phyloP scores from a whole-genome alignment of 2,888 invertebrate genomes.

The Hipparchia semele region DNA sequence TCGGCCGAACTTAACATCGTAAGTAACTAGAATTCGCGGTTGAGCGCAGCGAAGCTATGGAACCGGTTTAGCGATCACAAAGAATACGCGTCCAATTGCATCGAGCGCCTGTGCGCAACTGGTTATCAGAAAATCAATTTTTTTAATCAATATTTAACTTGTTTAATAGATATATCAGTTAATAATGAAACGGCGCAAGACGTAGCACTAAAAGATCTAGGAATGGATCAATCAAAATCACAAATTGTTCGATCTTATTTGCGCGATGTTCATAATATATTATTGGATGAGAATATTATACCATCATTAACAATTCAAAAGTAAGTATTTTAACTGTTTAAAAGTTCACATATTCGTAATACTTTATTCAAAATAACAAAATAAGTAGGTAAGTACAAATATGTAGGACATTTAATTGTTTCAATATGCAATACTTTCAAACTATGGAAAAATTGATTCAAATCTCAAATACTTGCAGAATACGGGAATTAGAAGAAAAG shows the following conservation, averaged over 20 bases:
- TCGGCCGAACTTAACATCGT: no score
- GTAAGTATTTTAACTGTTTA: conserved; percentile 35
- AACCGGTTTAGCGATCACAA: no score
- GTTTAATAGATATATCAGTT: conserved; percentile 40
- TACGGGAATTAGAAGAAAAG: conserved; percentile 41
- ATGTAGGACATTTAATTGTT: no score
- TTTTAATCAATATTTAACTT: background rate
- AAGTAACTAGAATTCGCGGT: no score
- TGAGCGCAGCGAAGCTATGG: no score
- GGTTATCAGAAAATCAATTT: background rate
- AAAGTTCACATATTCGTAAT: no score
- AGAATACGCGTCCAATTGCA: no score
- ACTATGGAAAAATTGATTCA: no score
- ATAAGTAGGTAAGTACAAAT: no score
- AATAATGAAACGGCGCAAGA: conserved; percentile 30
- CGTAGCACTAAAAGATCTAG: conserved; percentile 43
- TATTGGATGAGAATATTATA: conserved; percentile 37
- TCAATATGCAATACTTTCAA: no score
- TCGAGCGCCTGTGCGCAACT: no score
- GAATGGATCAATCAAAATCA: conserved; percentile 37
- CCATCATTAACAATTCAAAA: conserved; percentile 40
- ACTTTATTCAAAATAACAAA: no score
- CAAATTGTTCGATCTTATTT: conserved; percentile 39
- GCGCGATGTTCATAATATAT: conserved; percentile 38
- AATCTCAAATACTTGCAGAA: conserved; percentile 37